Conservation (phyloP, 1,140 invertebrate species). For the Heliothis subflexa region DNA sequence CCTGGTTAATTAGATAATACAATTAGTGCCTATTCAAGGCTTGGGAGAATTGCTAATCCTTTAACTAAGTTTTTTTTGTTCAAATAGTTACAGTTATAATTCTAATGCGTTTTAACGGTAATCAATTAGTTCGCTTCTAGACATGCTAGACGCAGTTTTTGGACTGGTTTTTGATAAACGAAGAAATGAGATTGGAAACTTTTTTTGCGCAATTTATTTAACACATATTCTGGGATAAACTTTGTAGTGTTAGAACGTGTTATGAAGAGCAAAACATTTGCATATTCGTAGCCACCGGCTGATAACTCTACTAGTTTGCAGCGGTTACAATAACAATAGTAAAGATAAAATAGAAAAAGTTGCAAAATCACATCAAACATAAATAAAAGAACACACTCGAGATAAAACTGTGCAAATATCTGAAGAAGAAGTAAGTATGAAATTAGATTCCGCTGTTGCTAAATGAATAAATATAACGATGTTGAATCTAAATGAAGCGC, state of each 20-base stretch:
- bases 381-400: background rate
- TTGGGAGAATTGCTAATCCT: background rate
- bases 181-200: too few relatives aligned
- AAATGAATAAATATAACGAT: constrained; percentile 1
- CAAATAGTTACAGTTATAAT: too few relatives aligned
- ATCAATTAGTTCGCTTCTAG: background rate
- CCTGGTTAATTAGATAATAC: background rate
- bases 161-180: too few relatives aligned
- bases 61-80: background rate
- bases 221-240: background rate
- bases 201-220: background rate
- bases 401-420: background rate
- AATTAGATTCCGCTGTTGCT: constrained; percentile 13
- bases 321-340: background rate
- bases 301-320: constrained; percentile 12
- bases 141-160: too few relatives aligned
- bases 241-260: constrained; percentile 3
- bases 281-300: background rate
- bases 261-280: constrained; percentile 11
- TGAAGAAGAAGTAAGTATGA: background rate
- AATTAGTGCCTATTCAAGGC: background rate
- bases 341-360: background rate
- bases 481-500: constrained; percentile 50
- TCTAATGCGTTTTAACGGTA: background rate
- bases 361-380: background rate